Evolutionary conservation across 2,113 vertebrate genomes (phyloP), one percentile per base, ranked within the genome.

Genomic region (Saguinus midas): DNA sequence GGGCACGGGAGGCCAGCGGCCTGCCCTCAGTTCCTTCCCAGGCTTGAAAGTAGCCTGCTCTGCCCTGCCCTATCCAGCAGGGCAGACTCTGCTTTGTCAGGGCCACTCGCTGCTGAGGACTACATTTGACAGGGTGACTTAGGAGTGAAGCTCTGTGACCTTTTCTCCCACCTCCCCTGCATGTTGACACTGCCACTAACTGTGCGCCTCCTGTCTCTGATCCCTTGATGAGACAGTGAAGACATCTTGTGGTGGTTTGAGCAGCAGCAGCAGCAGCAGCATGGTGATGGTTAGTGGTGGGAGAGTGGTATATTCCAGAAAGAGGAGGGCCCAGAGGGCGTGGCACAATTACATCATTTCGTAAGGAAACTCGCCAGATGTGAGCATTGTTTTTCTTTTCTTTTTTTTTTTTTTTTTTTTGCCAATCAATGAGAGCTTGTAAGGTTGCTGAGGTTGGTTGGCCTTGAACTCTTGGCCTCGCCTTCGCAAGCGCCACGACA

Each of bases 311-410:
- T 25, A 4, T 32, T 55, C 66, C 61, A 5, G 21, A 57, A 7
- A 40, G 18, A 16, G 55, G 32, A 2, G 25, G 16, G 14, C 1
- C 0, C 10, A 50, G 29, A 8, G 16, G 10, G 0, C 14, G 17
- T 29, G 40, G 13, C 2, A 5, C 27, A 12, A 23, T 52, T 68
- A 8, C 5, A 7, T 61, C 18, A 29, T 11, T 8, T 23, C 0
- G 3, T 40, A 61, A 75, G 18, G 32, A 96, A 13, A 27, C 52
- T 50, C 25, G 37, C 66, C 18, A 79, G n/a, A 68, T 12, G 8
- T 3, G 11, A 29, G 5, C 10, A 6, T 1, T 35, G 52, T 55
- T 75, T 73, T 50, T 35, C 13, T 57, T 72, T n/a, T n/a, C n/a
- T n/a, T n/a, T n/a, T n/a, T n/a, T n/a, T n/a, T n/a, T n/a, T n/a